A percentile compares a stretch with the other conserved stretches of the same genome.
These are phyloP conservation scores for Erynnis tages DNA, from an alignment of 2,888 invertebrate species.

Conservation along the genomic window DNA sequence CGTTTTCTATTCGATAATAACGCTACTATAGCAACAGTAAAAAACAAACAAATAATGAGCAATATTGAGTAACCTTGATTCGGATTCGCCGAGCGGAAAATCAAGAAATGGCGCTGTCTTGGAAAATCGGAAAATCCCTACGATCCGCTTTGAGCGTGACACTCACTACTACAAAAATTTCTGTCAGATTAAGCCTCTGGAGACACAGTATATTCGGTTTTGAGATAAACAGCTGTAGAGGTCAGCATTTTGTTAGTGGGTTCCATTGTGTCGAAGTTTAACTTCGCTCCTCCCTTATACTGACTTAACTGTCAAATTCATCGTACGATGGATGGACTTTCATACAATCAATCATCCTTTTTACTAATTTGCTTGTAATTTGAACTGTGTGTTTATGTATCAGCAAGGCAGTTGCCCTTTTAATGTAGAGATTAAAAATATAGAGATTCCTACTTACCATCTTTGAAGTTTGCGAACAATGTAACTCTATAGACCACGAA, in stretches of 20 bases:
- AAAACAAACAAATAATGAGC: slow-evolving; percentile 1
- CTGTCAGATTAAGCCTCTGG: slow-evolving; percentile 28
- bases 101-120: slow-evolving; percentile 48
- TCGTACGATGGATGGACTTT: too few relatives aligned
- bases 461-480: too few relatives aligned
- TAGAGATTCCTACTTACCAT: too few relatives aligned
- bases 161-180: slow-evolving; percentile 30
- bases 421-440: too few relatives aligned
- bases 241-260: neutral
- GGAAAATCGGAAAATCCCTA: slow-evolving; percentile 57
- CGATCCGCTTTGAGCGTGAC: slow-evolving; percentile 40
- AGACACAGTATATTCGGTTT: neutral
- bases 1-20: neutral
- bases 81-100: slow-evolving; percentile 45
- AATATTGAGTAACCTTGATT: slow-evolving; percentile 41
- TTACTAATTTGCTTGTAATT: too few relatives aligned
- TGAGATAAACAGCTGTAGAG: neutral
- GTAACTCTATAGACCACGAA: too few relatives aligned
- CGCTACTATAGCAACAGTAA: neutral
- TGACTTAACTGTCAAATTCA: too few relatives aligned
- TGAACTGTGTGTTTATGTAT: too few relatives aligned
- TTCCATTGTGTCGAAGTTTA: too few relatives aligned
- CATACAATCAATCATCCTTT: too few relatives aligned
- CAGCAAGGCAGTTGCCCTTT: too few relatives aligned
- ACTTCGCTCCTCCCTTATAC: too few relatives aligned